Evolutionary conservation across 2,888 invertebrate genomes (phyloP).

Genomic region (Julus scandinavius): DNA sequence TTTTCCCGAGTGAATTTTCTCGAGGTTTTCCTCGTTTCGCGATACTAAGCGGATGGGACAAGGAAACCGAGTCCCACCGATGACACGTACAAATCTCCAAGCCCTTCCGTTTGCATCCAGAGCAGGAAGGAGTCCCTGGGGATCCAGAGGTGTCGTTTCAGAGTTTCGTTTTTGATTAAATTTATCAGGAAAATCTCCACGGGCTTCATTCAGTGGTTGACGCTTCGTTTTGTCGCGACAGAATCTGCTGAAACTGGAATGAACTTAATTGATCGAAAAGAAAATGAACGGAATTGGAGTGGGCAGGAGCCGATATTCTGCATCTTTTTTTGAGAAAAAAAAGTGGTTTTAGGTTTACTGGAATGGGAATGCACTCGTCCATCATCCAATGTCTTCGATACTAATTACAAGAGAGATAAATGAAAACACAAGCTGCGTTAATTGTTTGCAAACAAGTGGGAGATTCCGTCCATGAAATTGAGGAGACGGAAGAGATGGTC

Average conservation of each 20-base stretch:
- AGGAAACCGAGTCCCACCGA: background rate
- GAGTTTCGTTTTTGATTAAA: slow-evolving; percentile 13
- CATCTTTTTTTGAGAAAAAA: background rate
- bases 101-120: background rate
- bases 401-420: background rate
- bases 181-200: background rate
- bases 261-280: slow-evolving; percentile 34
- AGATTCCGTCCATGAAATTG: background rate
- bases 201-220: background rate
- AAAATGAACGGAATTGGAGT: background rate
- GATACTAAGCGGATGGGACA: background rate
- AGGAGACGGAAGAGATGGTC: background rate
- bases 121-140: background rate
- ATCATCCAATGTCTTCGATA: background rate
- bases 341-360: background rate
- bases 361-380: background rate
- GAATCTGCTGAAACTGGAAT: background rate
- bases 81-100: slow-evolving; percentile 21
- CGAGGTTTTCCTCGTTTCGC: background rate
- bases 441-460: slow-evolving; percentile 20
- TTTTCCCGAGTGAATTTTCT: slow-evolving; percentile 10
- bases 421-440: slow-evolving; percentile 4
- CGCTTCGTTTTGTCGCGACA: background rate
- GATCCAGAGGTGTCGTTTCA: background rate
- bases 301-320: background rate